Base-by-base conservation (phyloP, 2,888 invertebrate genomes). In the Lathronympha strigana region DNA sequence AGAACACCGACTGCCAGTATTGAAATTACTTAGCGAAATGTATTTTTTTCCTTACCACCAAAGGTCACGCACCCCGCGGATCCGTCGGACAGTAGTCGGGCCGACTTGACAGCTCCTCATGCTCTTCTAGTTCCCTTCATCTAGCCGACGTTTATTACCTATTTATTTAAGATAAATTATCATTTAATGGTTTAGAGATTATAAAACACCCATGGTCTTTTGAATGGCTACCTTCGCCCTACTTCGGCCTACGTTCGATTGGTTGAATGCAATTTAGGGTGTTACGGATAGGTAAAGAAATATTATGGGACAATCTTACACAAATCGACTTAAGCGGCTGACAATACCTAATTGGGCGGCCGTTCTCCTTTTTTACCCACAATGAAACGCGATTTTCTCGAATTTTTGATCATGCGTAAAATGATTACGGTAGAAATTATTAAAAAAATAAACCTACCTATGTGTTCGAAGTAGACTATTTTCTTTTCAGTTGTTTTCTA, bases 91-190 rank as follows among this genome's bases (percentile, higher is more conserved):
- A 80, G 89, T 87, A 89, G 89, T 87, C 82, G 73, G 80, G 76
- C 73, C 80, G 78, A 77, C 71, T 78, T 83, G 90, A 89, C 90
- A 87, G 87, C 83, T 79, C 77, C 73, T 85, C 86, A 86, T 83
- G 73, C 78, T 88, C 88, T 83, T 85, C 86, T 82, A 76, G 78
- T 80, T 77, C 78, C 76, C 74, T 71, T 74, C 74, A 66, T 61
- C 60, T 31, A 13, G 54, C 66, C 64, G 64, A 60, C 64, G 25
- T 58, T 58, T 58, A 63, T 31, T 63, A 58, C 28, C 33, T 58
- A 58, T 63, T 64, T 64, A 64, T 64, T 53, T 58, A 25, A 58
- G 50, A 53, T 53, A 64, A 51, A 57, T 63, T 51, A 61, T 51
- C 51, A 31, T 40, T 40, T 40, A 50, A 50, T 61, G 21, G 31